Percentiles rank a stretch among this genome's conserved stretches.
These are phyloP conservation scores for Latheticus oryzae DNA, from an alignment of 2,888 invertebrate genomes.

Conservation along the genomic window DNA sequence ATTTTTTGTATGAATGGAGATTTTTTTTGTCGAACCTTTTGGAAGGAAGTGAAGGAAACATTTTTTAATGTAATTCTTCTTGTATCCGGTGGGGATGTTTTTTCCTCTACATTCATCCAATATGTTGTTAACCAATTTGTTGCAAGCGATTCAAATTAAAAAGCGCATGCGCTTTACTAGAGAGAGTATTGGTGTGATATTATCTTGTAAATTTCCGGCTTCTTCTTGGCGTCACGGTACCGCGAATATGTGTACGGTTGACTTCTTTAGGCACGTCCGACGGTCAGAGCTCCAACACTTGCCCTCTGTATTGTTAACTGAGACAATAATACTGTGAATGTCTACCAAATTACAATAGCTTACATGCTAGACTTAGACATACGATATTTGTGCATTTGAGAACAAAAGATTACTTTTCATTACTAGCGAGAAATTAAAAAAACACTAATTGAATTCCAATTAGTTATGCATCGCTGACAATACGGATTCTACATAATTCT, in stretches of 20 bases:
- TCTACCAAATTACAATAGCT: slow-evolving; percentile 42
- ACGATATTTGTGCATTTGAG: slow-evolving; percentile 39
- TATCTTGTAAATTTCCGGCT: slow-evolving; percentile 50
- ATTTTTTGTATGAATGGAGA: slow-evolving; percentile 12
- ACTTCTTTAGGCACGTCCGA: slow-evolving; percentile 48
- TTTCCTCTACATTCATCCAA: slow-evolving; percentile 19
- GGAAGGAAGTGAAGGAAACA: slow-evolving; percentile 33
- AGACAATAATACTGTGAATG: slow-evolving; percentile 45
- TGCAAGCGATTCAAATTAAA: slow-evolving; percentile 13
- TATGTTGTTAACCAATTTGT: slow-evolving; percentile 4
- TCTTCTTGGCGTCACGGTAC: slow-evolving; percentile 46
- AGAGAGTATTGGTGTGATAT: slow-evolving; percentile 47
- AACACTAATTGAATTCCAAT: slow-evolving; percentile 40
- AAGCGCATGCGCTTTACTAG: slow-evolving; percentile 40
- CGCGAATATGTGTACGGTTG: slow-evolving; percentile 48
- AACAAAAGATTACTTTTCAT: slow-evolving; percentile 43
- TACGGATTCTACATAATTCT: too few species aligned
- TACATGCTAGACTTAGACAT: slow-evolving; percentile 37
- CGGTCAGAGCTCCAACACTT: slow-evolving; percentile 42
- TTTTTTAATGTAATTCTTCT: slow-evolving; percentile 34
- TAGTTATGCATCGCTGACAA: slow-evolving; percentile 33
- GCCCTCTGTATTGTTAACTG: slow-evolving; percentile 43
- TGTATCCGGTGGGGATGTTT: slow-evolving; percentile 30
- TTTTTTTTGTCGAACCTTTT: slow-evolving; percentile 12
- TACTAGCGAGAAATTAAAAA: slow-evolving; percentile 35